phyloP scores from a whole-genome alignment of 2,888 invertebrate species.

The Sipha maydis region DNA sequence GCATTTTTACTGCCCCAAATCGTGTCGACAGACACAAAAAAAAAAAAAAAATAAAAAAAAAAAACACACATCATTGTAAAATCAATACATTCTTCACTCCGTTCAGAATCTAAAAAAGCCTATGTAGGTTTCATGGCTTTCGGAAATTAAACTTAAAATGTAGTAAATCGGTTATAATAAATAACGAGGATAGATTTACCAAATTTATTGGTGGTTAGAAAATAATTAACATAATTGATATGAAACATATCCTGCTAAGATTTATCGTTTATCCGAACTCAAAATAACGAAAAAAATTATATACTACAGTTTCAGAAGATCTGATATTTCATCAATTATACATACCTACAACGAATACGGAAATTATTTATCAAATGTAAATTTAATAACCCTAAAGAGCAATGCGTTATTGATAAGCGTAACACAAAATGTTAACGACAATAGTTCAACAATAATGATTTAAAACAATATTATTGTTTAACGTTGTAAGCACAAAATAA shows the following conservation, averaged over 20 bases:
- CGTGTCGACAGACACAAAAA: too few relatives aligned
- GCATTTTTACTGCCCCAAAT: too few relatives aligned
- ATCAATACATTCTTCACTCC: too few relatives aligned
- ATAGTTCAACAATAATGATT: neutral
- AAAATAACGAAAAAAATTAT: neutral
- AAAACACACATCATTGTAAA: too few relatives aligned
- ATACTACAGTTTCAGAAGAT: too few relatives aligned
- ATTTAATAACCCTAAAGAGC: conserved; percentile 7
- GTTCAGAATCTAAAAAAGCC: neutral
- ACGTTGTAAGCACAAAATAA: neutral
- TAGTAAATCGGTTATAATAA: too few relatives aligned
- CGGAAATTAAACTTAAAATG: neutral
- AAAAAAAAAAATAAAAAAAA: too few relatives aligned
- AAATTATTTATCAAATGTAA: neutral
- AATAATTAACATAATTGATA: neutral
- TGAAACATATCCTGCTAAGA: neutral
- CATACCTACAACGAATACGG: neutral
- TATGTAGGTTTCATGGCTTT: neutral
- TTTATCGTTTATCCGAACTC: neutral
- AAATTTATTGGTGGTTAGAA: neutral
- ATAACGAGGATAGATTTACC: too few relatives aligned
- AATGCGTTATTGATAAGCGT: conserved; percentile 1
- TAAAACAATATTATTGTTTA: neutral
- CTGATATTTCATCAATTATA: neutral
- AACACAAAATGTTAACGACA: neutral